phyloP scores from a whole-genome alignment of 2,888 invertebrate genomes.

The Hyles lineata region DNA sequence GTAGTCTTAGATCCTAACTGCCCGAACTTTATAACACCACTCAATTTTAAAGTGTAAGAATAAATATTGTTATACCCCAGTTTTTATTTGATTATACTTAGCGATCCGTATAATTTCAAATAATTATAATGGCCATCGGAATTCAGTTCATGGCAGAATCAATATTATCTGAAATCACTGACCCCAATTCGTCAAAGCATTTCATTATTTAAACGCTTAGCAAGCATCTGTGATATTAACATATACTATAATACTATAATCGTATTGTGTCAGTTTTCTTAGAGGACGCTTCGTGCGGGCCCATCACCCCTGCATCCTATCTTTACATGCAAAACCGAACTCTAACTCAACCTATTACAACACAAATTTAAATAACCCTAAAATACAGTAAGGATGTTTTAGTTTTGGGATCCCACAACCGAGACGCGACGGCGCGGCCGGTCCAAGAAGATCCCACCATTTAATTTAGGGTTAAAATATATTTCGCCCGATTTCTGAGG shows the following conservation, averaged over 20 bases:
- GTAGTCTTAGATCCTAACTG: no score
- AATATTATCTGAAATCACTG: background rate
- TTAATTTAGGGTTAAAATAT: constrained; percentile 78
- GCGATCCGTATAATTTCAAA: no score
- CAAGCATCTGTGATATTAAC: constrained; percentile 44
- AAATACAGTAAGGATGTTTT: constrained; percentile 42
- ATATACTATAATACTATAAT: constrained; percentile 71
- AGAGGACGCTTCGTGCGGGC: constrained; percentile 75
- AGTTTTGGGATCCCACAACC: constrained; percentile 23
- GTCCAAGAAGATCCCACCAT: constrained; percentile 61
- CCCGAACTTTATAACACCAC: no score
- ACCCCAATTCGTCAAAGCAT: background rate
- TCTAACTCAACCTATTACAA: constrained; percentile 33
- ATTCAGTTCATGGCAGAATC: no score
- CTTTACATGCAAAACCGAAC: constrained; percentile 36
- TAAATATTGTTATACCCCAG: no score
- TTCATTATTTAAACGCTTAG: background rate
- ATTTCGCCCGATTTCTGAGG: constrained; percentile 59
- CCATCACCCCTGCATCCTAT: constrained; percentile 64
- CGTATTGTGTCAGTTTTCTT: constrained; percentile 80
- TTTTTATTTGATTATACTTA: no score
- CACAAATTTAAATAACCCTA: constrained; percentile 27
- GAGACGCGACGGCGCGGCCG: constrained; percentile 75
- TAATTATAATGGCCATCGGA: no score
- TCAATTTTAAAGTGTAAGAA: no score